Evolutionary conservation across 1,140 invertebrate species (phyloP).

Genomic region (Patella vulgata): DNA sequence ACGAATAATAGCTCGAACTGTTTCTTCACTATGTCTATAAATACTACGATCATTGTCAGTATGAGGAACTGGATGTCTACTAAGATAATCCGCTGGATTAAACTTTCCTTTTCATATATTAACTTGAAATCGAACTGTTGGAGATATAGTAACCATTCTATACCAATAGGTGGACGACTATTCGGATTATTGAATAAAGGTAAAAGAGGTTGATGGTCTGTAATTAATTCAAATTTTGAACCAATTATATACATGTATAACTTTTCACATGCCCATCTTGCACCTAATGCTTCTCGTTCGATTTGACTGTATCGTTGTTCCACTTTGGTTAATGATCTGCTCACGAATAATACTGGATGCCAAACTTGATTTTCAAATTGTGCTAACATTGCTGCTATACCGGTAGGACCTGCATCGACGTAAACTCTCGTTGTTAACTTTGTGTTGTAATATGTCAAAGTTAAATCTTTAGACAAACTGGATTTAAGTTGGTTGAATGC

Average conservation of each 20-base stretch:
- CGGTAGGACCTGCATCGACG: conserved; percentile 35
- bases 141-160: conserved; percentile 35
- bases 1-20: conserved; percentile 13
- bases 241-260: conserved; percentile 44
- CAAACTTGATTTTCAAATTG: too few species aligned
- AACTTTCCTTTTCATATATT: conserved; percentile 15
- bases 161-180: conserved; percentile 13
- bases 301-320: conserved; percentile 64
- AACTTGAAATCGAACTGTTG: conserved; percentile 14
- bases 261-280: conserved; percentile 51
- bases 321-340: conserved; percentile 20
- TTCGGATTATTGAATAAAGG: conserved; percentile 38
- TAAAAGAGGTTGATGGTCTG: conserved; percentile 50
- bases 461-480: conserved; percentile 10
- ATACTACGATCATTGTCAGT: neutral
- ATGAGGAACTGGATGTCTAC: conserved; percentile 21
- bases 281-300: conserved; percentile 63
- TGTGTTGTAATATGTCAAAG: conserved; percentile 41
- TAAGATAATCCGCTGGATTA: conserved; percentile 40
- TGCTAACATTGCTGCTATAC: too few species aligned
- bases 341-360: too few species aligned
- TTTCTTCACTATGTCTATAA: conserved; percentile 5
- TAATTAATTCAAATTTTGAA: conserved; percentile 47
- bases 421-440: conserved; percentile 16
- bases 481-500: conserved; percentile 34